Evolutionary conservation across 2,888 invertebrate species (phyloP).

Genomic region (Patella ulyssiponensis): DNA sequence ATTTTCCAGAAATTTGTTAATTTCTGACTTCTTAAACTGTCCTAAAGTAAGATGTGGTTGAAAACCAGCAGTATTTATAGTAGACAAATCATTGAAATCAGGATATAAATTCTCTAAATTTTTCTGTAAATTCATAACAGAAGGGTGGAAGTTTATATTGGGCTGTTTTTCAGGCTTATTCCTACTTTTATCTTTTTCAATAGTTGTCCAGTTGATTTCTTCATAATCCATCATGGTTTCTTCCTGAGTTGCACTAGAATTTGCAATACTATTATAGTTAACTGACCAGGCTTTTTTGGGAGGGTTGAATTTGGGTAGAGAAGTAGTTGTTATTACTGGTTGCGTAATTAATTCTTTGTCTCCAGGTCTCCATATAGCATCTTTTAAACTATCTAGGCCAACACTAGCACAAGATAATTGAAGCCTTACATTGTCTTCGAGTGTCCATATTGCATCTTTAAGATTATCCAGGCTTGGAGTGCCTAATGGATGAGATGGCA

Average conservation of each 20-base stretch:
- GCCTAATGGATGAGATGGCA: too few species aligned
- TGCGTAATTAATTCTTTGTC: not conserved
- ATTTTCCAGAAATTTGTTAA: not conserved
- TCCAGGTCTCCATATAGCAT: not conserved
- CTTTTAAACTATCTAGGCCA: not conserved
- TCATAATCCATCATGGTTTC: not conserved
- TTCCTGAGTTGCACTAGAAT: not conserved
- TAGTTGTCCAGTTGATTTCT: too few species aligned
- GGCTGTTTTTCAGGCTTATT: not conserved
- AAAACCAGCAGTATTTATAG: not conserved
- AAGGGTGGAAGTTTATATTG: not conserved
- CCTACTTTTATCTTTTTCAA: too few species aligned
- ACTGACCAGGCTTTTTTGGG: not conserved
- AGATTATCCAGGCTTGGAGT: not conserved
- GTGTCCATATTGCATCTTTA: not conserved
- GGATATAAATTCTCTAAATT: not conserved
- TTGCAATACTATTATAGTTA: not conserved
- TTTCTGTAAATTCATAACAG: not conserved
- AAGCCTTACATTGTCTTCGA: not conserved
- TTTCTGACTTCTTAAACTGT: not conserved
- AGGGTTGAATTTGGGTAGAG: not conserved
- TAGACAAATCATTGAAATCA: not conserved
- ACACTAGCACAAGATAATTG: not conserved
- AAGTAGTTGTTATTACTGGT: not conserved
- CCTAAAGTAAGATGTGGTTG: constrained; percentile 5